Percentiles rank a stretch among this genome's conserved stretches.
Conservation (phyloP, 2,797 vertebrate species). For the Microhierax caerulescens region DNA sequence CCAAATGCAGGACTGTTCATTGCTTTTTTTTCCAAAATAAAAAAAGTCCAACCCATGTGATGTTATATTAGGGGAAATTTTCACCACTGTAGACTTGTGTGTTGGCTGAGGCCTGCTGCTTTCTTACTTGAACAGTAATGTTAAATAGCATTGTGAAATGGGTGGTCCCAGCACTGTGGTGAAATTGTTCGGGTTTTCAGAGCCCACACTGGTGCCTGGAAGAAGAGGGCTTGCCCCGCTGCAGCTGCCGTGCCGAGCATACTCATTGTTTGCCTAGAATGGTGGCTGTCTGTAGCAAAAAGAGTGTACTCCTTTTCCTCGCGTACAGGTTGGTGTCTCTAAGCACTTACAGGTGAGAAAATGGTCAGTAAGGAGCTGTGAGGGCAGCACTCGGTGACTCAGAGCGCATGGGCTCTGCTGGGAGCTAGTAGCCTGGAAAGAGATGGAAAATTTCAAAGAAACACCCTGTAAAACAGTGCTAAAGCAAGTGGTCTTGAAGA, state of each 20-base stretch:
- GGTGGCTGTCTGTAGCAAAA: not conserved
- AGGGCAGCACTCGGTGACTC: not conserved
- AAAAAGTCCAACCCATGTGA: accelerated
- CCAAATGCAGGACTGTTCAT: not conserved
- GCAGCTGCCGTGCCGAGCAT: accelerated
- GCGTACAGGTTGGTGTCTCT: accelerated
- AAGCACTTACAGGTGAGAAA: not conserved
- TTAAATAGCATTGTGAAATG: accelerated
- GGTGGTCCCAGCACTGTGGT: not conserved
- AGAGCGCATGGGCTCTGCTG: not conserved
- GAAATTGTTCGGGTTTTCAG: not conserved
- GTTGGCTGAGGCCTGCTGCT: not conserved
- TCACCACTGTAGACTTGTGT: not conserved
- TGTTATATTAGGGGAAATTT: not conserved
- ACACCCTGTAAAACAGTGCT: not conserved
- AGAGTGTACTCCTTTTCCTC: not conserved
- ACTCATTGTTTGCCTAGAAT: accelerated
- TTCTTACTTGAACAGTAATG: not conserved
- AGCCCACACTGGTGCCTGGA: not conserved
- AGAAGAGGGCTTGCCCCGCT: not conserved
- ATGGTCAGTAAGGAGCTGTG: not conserved
- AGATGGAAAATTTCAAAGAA: not conserved
- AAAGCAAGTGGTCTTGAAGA: not conserved
- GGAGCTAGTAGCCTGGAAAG: not conserved
- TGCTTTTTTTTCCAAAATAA: not conserved